A percentile compares a stretch with the other conserved stretches of the same genome.
These are phyloP conservation scores for Bubo scandiacus DNA, from an alignment of 2,113 vertebrate genomes.

Conservation along the genomic window DNA sequence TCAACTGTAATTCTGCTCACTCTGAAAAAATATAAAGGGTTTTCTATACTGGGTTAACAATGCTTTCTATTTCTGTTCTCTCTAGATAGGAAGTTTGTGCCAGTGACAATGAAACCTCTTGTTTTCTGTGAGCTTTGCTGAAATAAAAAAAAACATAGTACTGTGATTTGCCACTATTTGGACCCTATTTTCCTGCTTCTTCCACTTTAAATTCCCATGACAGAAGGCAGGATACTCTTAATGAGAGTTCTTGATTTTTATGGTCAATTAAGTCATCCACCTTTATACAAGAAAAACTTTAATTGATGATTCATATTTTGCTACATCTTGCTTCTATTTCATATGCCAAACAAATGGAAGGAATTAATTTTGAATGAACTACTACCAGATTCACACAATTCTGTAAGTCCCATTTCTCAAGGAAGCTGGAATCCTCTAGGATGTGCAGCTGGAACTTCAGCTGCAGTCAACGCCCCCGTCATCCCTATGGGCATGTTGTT, in stretches of 20 bases:
- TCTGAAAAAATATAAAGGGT: not conserved
- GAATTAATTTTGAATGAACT: not conserved
- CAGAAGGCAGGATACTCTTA: not conserved
- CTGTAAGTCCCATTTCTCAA: not conserved
- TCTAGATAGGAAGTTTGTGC: not conserved
- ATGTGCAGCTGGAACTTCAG: not conserved
- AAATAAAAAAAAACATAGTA: not conserved
- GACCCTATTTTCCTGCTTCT: not conserved
- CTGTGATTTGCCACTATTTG: not conserved
- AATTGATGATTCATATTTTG: not conserved
- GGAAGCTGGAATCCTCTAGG: not conserved
- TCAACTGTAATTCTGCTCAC: not conserved
- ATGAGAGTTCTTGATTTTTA: not conserved
- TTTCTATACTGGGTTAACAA: not conserved
- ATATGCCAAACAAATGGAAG: not conserved
- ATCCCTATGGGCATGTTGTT: not conserved
- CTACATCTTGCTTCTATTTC: not conserved
- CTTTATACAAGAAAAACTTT: not conserved
- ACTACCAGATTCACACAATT: not conserved
- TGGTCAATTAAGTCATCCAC: not conserved
- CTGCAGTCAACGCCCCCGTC: not conserved
- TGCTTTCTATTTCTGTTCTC: not conserved
- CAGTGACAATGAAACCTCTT: constrained; percentile 25
- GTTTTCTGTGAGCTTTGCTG: not conserved
- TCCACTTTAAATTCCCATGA: not conserved